A percentile compares a stretch with the other conserved stretches of the same genome.
Evolutionary conservation across 92 coral and sea anemone species (phyloP).

Genomic region (Chrysogorgia sp.): DNA sequence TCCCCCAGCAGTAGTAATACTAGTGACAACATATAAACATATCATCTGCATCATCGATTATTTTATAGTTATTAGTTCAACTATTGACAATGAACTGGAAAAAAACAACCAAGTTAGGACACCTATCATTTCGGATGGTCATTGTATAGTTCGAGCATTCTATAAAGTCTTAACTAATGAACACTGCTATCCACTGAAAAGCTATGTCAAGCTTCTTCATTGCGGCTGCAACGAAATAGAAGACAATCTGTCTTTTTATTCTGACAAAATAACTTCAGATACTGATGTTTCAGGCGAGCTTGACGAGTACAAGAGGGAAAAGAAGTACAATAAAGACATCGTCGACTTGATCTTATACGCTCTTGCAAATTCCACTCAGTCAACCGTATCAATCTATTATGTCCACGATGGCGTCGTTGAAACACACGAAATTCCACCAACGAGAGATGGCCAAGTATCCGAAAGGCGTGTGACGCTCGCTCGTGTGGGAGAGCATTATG

Average conservation of each 20-base stretch:
- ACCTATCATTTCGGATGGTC: constrained; percentile 32
- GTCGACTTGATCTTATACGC: constrained; percentile 33
- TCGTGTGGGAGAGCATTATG: constrained; percentile 34
- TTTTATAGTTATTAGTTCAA: constrained; percentile 1
- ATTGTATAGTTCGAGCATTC: constrained; percentile 31
- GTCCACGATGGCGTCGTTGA: background rate
- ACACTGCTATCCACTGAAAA: constrained; percentile 9
- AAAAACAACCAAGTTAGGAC: constrained; percentile 33
- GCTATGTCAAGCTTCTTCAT: constrained; percentile 21
- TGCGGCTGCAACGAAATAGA: constrained; percentile 22
- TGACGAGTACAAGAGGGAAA: constrained; percentile 16
- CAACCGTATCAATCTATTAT: background rate
- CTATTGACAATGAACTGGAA: constrained; percentile 34
- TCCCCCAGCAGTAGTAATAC: no score
- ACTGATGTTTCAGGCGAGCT: constrained; percentile 22
- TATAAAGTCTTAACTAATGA: constrained; percentile 6
- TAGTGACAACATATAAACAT: no score
- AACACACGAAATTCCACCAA: constrained; percentile 26
- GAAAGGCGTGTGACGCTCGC: constrained; percentile 3
- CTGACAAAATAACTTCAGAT: background rate
- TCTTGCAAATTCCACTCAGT: constrained; percentile 29
- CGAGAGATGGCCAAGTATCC: constrained; percentile 5
- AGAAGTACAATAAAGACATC: constrained; percentile 14
- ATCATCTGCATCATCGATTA: no score
- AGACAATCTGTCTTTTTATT: constrained; percentile 16